Evolutionary conservation across 2,113 vertebrate genomes (phyloP).

Genomic region (Tiliqua scincoides): DNA sequence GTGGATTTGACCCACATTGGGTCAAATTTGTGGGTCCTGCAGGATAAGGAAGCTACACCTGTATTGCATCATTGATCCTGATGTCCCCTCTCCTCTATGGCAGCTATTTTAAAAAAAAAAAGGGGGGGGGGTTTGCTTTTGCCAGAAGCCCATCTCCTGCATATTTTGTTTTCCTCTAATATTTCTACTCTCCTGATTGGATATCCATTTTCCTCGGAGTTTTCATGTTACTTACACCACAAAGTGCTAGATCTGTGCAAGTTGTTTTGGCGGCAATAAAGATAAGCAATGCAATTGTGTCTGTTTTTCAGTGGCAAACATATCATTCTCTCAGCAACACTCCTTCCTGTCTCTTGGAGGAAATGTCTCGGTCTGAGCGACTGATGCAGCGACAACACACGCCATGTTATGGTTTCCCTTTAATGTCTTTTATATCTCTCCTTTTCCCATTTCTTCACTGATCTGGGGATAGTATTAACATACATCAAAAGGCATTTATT

Average conservation of each 20-base stretch:
- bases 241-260: not conserved
- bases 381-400: conserved; percentile 26
- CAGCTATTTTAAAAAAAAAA: not conserved
- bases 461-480: conserved; percentile 36
- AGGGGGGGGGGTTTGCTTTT: not conserved
- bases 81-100: too few species aligned
- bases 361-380: not conserved
- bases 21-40: too few species aligned
- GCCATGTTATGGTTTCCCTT: conserved; percentile 29
- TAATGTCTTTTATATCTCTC: conserved; percentile 13
- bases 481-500: conserved; percentile 58
- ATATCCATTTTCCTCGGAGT: not conserved
- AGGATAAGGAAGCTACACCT: too few species aligned
- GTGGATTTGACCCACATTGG: too few species aligned
- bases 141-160: not conserved
- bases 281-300: not conserved
- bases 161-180: not conserved
- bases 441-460: not conserved
- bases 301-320: not conserved
- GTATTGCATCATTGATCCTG: too few species aligned
- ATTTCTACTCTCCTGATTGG: not conserved
- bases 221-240: not conserved
- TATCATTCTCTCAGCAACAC: not conserved
- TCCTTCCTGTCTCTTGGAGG: not conserved
- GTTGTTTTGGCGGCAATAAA: not conserved